phyloP scores from a whole-genome alignment of 2,797 vertebrate genomes.

The Chiloscyllium punctatum region DNA sequence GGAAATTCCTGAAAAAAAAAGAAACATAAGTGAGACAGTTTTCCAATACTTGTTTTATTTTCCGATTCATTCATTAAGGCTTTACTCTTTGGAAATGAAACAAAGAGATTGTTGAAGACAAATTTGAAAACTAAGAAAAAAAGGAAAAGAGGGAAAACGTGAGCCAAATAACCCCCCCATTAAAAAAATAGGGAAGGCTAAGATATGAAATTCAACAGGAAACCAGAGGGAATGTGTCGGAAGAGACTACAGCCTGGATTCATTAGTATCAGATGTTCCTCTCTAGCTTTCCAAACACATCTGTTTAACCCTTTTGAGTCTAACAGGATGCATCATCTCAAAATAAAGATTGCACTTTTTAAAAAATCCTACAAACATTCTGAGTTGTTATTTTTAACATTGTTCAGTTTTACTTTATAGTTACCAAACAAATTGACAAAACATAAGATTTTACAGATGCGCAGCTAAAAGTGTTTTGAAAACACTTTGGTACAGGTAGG shows the following conservation, averaged over 20 bases:
- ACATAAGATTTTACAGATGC: background rate
- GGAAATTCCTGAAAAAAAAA: background rate
- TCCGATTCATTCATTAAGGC: background rate
- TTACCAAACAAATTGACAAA: background rate
- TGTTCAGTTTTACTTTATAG: background rate
- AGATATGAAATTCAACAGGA: conserved; percentile 17
- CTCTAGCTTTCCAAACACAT: background rate
- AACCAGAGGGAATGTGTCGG: conserved; percentile 28
- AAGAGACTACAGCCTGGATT: background rate
- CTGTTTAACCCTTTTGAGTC: conserved; percentile 1
- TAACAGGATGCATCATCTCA: background rate
- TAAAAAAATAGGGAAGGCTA: background rate
- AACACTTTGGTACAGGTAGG: background rate
- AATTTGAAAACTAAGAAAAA: background rate
- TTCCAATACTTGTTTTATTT: background rate
- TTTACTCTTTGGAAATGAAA: background rate
- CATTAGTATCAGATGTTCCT: conserved; percentile 23
- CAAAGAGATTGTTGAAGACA: background rate
- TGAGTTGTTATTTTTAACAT: background rate
- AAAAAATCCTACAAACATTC: background rate
- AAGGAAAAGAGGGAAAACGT: background rate
- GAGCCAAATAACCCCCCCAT: background rate
- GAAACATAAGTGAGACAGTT: background rate
- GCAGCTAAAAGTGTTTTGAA: background rate
- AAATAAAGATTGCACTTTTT: background rate